Conservation (phyloP, 2,888 invertebrate species). For the Scaptomyza tumidula region DNA sequence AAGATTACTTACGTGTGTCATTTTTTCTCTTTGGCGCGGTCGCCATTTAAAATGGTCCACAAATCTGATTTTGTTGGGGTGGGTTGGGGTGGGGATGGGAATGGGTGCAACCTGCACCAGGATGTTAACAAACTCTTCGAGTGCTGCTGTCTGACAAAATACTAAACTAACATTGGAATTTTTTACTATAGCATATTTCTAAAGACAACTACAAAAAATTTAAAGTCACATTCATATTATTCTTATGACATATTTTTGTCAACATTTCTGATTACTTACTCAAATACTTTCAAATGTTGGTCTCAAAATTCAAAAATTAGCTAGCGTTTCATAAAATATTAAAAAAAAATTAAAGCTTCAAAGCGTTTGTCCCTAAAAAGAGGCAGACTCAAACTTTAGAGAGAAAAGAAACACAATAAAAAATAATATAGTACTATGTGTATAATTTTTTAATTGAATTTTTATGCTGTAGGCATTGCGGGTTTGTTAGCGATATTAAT, state of each 20-base stretch:
- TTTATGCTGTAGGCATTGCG: conserved; percentile 52
- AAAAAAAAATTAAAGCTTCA: no score
- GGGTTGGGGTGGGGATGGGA: no score
- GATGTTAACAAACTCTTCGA: conserved; percentile 42
- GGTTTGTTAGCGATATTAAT: conserved; percentile 44
- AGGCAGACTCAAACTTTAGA: no score
- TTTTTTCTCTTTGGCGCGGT: conserved; percentile 66
- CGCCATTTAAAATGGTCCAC: conserved; percentile 66
- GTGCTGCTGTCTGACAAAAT: conserved; percentile 38
- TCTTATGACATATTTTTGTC: conserved; percentile 35
- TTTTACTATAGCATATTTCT: conserved; percentile 49
- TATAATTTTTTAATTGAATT: conserved; percentile 59
- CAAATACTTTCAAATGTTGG: no score
- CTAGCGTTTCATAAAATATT: no score
- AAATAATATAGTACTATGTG: no score
- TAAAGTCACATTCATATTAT: conserved; percentile 5
- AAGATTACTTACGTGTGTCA: conserved; percentile 47
- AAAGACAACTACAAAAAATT: conserved; percentile 21
- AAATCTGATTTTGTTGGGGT: neutral
- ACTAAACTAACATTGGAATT: conserved; percentile 45
- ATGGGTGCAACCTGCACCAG: conserved; percentile 35
- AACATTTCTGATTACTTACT: neutral
- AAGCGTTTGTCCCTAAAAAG: neutral
- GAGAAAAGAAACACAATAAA: no score
- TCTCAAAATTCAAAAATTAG: no score